Conservation (phyloP, 2,888 invertebrate genomes). For the Temnothorax rugatulus region DNA sequence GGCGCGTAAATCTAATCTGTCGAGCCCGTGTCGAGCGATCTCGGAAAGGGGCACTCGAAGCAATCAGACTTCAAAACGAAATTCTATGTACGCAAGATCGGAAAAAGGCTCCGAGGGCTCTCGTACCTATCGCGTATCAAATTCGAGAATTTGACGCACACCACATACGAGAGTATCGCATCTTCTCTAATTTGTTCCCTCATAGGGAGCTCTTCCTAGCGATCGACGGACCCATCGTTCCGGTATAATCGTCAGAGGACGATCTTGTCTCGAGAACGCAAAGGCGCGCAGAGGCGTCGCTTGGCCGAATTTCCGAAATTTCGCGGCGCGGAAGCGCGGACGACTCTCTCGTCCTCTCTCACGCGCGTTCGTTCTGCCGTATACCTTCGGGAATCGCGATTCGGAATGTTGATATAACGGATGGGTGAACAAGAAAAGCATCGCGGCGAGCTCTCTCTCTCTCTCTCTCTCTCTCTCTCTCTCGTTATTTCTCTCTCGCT, state of each 20-base stretch:
- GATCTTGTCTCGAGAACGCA: background rate
- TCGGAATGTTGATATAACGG: conserved; percentile 71
- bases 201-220: background rate
- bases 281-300: conserved; percentile 33
- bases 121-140: background rate
- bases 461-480: background rate
- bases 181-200: background rate
- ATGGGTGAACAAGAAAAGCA: conserved; percentile 72
- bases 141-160: background rate
- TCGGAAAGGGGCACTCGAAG: conserved; percentile 6
- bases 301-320: conserved; percentile 69
- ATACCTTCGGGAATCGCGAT: conserved; percentile 61
- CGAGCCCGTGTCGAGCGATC: background rate
- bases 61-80: conserved; percentile 13
- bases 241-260: background rate
- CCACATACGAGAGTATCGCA: background rate
- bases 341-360: conserved; percentile 4
- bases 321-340: conserved; percentile 64
- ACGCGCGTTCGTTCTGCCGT: conserved; percentile 34
- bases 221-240: background rate
- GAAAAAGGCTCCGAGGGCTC: background rate
- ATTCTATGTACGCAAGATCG: background rate
- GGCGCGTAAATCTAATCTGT: conserved; percentile 35
- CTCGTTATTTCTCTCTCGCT: background rate
- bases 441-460: conserved; percentile 44